Percentiles rank a stretch among this genome's conserved stretches.
Conservation (phyloP, 2,888 invertebrate species). For the Eupithecia insigniata region DNA sequence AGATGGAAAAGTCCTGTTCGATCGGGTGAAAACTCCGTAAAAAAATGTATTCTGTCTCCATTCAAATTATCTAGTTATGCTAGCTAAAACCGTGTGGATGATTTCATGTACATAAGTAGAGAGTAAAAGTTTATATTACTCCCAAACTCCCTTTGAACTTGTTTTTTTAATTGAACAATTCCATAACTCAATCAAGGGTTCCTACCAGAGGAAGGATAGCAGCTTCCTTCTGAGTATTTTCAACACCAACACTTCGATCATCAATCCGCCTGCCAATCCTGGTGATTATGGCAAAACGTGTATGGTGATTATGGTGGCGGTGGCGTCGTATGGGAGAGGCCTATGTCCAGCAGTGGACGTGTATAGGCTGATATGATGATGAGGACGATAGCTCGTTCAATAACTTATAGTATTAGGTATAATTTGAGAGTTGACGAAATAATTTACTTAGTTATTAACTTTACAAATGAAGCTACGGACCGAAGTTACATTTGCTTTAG, state of each 20-base stretch:
- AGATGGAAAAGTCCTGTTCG: not conserved
- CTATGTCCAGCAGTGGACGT: too few relatives aligned
- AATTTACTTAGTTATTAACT: not conserved
- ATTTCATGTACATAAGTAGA: not conserved
- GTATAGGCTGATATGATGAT: too few relatives aligned
- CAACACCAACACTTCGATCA: too few relatives aligned
- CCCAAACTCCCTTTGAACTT: not conserved
- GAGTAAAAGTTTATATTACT: not conserved
- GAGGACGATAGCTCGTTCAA: too few relatives aligned
- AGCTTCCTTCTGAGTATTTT: too few relatives aligned
- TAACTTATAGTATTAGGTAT: too few relatives aligned
- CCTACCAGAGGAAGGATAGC: too few relatives aligned
- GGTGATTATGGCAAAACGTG: too few relatives aligned
- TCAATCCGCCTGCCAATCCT: too few relatives aligned
- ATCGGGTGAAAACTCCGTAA: not conserved
- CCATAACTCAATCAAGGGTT: not conserved
- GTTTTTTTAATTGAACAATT: not conserved
- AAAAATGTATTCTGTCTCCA: not conserved
- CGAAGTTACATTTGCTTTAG: not conserved
- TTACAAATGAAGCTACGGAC: not conserved
- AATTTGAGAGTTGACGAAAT: not conserved
- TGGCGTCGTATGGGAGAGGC: too few relatives aligned
- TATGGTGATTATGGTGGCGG: too few relatives aligned
- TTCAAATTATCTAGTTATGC: not conserved
- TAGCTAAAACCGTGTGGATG: not conserved